Conservation (phyloP, 2,888 invertebrate genomes). For the Dynastes grantii region DNA sequence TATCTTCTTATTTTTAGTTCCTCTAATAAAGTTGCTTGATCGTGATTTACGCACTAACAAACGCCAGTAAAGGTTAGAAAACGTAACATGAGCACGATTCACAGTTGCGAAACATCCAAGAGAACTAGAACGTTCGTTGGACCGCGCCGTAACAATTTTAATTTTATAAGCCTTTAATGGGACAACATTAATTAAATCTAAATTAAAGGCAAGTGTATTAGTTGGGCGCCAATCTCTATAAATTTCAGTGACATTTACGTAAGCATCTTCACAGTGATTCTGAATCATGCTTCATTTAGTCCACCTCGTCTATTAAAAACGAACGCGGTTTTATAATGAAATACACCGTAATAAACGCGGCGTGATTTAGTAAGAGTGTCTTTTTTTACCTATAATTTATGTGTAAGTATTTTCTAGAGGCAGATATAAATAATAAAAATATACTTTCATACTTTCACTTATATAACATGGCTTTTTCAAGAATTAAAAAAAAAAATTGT, state of each 20-base stretch:
- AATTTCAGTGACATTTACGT: constrained; percentile 47
- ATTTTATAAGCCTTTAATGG: constrained; percentile 45
- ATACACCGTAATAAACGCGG: constrained; percentile 40
- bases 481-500: too few relatives aligned
- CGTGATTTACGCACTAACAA: constrained; percentile 5
- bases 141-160: constrained; percentile 19
- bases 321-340: constrained; percentile 33
- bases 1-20: background rate
- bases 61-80: background rate
- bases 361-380: constrained; percentile 38
- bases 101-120: constrained; percentile 17
- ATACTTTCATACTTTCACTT: constrained; percentile 8
- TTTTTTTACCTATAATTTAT: constrained; percentile 31
- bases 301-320: constrained; percentile 32
- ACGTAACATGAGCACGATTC: constrained; percentile 25
- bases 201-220: constrained; percentile 37
- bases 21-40: background rate
- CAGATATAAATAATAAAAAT: constrained; percentile 3
- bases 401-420: constrained; percentile 14
- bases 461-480: background rate
- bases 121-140: constrained; percentile 27
- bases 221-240: constrained; percentile 32
- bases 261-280: constrained; percentile 39
- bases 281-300: constrained; percentile 33
- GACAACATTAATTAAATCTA: constrained; percentile 47